Percentiles rank a stretch among this genome's conserved stretches.
Evolutionary conservation across 2,113 vertebrate species (phyloP).

Genomic region (Crocuta crocuta): DNA sequence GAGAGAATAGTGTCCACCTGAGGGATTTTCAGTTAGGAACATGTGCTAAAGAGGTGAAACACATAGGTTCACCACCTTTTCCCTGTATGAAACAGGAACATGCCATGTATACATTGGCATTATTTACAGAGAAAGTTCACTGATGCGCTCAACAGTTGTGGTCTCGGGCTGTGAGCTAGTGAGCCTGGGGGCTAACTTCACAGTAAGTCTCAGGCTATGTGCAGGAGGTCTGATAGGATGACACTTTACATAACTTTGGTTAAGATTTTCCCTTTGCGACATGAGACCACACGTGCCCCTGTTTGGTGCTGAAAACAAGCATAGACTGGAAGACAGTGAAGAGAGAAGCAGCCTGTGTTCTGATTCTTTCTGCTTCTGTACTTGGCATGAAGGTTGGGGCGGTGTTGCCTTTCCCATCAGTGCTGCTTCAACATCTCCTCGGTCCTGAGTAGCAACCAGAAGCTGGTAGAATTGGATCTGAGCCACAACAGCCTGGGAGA

Average conservation of each 20-base stretch:
- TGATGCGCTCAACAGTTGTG: neutral
- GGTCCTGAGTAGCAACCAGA: conserved; percentile 70
- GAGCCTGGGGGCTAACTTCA: neutral
- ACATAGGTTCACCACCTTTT: neutral
- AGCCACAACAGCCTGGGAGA: conserved; percentile 86
- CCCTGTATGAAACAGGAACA: neutral
- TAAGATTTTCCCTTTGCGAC: neutral
- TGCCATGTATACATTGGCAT: neutral
- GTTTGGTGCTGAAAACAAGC: neutral
- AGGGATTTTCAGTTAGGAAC: neutral
- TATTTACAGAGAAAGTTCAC: neutral
- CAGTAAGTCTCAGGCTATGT: too few relatives aligned
- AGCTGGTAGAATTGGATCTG: conserved; percentile 85
- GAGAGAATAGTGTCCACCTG: neutral
- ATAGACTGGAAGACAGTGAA: neutral
- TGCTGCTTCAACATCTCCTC: conserved; percentile 66
- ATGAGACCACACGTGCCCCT: neutral
- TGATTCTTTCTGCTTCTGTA: neutral
- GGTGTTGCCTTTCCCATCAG: conserved; percentile 63
- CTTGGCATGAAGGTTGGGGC: conserved; percentile 57
- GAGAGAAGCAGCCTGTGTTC: neutral
- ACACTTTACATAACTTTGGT: neutral
- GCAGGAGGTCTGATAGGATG: neutral
- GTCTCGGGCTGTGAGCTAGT: neutral
- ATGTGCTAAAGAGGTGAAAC: neutral